These are phyloP conservation scores for Pseudotriccus pelzelni DNA, from an alignment of 2,797 vertebrate genomes.

Conservation along the genomic window DNA sequence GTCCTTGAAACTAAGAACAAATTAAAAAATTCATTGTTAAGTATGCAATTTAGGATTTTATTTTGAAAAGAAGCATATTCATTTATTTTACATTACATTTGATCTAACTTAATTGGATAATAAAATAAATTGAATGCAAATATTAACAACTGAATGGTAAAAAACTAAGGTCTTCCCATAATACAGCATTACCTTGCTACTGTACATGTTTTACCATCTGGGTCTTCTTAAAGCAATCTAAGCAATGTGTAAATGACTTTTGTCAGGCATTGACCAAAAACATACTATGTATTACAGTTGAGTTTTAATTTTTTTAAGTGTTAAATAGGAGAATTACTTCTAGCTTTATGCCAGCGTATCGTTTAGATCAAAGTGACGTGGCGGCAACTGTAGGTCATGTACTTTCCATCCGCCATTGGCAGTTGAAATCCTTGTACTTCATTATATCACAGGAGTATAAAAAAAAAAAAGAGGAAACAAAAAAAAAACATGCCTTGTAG, in stretches of 20 bases:
- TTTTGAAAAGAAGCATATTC: neutral
- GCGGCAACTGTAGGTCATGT: neutral
- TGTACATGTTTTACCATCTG: neutral
- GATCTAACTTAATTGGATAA: neutral
- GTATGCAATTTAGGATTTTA: neutral
- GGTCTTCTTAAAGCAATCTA: neutral
- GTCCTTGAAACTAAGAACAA: neutral
- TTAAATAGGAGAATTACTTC: neutral
- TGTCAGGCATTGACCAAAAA: neutral
- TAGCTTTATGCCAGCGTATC: neutral
- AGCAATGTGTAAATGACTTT: neutral
- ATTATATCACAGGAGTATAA: neutral
- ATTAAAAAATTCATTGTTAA: neutral
- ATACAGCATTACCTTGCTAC: neutral
- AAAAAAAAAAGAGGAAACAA: neutral
- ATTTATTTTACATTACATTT: neutral
- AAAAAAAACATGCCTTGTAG: neutral
- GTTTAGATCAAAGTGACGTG: neutral
- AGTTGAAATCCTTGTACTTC: neutral
- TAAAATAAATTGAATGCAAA: neutral
- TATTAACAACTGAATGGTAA: neutral
- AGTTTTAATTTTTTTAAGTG: neutral
- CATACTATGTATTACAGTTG: neutral
- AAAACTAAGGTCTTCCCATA: neutral
- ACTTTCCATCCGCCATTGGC: neutral